Evolutionary conservation across 2,113 vertebrate genomes (phyloP).

Genomic region (Telmatochromis sp.): DNA sequence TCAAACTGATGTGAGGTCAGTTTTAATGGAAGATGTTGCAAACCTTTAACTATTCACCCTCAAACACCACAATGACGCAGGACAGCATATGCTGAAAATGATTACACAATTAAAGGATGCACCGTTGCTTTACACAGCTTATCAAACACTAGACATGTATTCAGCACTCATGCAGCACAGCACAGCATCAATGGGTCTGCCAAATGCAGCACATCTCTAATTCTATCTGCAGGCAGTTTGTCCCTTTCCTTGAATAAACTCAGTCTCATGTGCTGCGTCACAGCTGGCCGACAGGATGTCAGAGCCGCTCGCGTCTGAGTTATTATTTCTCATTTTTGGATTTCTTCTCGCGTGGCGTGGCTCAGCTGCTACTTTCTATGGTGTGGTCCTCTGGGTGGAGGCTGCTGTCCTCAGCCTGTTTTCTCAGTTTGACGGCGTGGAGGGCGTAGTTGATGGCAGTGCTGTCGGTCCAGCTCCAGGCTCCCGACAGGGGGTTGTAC

Average conservation of each 20-base stretch:
- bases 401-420: background rate
- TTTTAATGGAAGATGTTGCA: background rate
- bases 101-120: background rate
- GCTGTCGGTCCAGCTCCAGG: constrained; percentile 83
- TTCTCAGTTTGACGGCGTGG: constrained; percentile 76
- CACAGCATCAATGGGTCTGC: background rate
- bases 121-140: background rate
- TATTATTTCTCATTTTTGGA: background rate
- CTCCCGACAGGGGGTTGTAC: constrained; percentile 81
- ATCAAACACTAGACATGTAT: background rate
- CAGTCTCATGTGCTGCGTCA: background rate
- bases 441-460: constrained; percentile 86
- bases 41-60: background rate
- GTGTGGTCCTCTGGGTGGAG: background rate
- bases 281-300: background rate
- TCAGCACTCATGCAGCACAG: background rate
- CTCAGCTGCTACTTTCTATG: constrained; percentile 25
- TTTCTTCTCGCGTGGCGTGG: background rate
- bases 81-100: background rate
- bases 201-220: background rate
- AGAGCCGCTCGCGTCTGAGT: background rate
- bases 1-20: background rate
- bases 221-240: background rate
- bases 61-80: background rate
- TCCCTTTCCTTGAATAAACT: background rate